Evolutionary conservation across 2,888 invertebrate species (phyloP).

Genomic region (Callyntrura sp.): DNA sequence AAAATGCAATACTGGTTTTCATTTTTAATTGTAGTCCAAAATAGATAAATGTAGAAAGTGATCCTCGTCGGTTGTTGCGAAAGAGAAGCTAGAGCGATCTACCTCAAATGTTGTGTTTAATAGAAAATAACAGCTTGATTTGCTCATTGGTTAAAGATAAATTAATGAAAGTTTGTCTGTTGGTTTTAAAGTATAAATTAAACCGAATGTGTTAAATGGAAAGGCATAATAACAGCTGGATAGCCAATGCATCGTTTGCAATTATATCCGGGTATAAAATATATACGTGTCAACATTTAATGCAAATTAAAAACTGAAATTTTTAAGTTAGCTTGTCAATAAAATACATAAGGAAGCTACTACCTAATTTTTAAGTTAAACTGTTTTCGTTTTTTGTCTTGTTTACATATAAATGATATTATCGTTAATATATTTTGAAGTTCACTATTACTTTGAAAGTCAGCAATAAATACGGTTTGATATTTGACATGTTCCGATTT

Average conservation of each 20-base stretch:
- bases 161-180: background rate
- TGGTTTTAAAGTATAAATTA: background rate
- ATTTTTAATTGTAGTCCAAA: slow-evolving; percentile 45
- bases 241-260: slow-evolving; percentile 55
- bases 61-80: background rate
- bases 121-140: background rate
- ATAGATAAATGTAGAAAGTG: background rate
- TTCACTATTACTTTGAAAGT: slow-evolving; percentile 17
- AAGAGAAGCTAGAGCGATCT: slow-evolving; percentile 58
- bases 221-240: background rate
- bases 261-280: slow-evolving; percentile 62
- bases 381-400: background rate
- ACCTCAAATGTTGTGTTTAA: slow-evolving; percentile 53
- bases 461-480: slow-evolving; percentile 40
- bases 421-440: slow-evolving; percentile 43
- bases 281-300: slow-evolving; percentile 69
- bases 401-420: slow-evolving; percentile 2
- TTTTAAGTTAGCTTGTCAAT: slow-evolving; percentile 76
- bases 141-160: background rate
- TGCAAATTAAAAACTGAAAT: slow-evolving; percentile 74
- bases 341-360: background rate
- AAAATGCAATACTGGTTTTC: slow-evolving; percentile 67
- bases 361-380: background rate
- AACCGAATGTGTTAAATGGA: background rate
- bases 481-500: background rate